Evolutionary conservation across 2,888 invertebrate species (phyloP), one percentile per base, ranked within the genome.

Genomic region (Ophion obscuratus): DNA sequence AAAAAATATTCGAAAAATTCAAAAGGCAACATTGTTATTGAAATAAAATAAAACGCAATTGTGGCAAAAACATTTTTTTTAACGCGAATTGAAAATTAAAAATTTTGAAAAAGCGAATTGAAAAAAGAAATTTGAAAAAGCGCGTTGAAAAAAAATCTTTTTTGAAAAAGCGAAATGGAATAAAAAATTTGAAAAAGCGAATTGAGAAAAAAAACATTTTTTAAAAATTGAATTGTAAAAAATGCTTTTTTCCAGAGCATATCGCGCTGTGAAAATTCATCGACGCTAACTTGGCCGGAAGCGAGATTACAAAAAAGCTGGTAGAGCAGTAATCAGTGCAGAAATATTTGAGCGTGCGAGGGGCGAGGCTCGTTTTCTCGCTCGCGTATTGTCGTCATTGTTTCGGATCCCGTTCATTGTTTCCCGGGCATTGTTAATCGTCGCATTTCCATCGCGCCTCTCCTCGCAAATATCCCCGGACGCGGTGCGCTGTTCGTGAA

Each of bases 371-470:
- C 76, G 78, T 78, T 78, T 76, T 53, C 59, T 67, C 70, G 80
- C 88, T 74, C 66, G 20, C 24, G 66, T 57, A 91, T 91, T 90
- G 91, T 90, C 89, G 88, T 81, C 89, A 91, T 91, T 91, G 90
- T 91, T 91, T 89, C 82, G 81, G 81, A 85, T 82, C 79, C 81
- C 88, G 86, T 85, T 91, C 90, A 92, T 93, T 93, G 92, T 93
- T 92, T 92, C 90, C 90, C 90, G 44, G 61, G 90, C 91, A 91
- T 92, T 91, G 92, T 92, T 92, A 89, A 93, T 93, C 89, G 90
- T 89, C 88, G 86, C 83, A 88, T 85, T 86, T 87, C 82, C 87
- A 88, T 86, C 85, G 80, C 82, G 68, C 76, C 76, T 79, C 76
- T 66, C 73, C 67, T 77, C 74, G 40, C 31, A 70, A 84, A 85